phyloP scores from a whole-genome alignment of 2,888 invertebrate species.

The Linyphia triangularis region DNA sequence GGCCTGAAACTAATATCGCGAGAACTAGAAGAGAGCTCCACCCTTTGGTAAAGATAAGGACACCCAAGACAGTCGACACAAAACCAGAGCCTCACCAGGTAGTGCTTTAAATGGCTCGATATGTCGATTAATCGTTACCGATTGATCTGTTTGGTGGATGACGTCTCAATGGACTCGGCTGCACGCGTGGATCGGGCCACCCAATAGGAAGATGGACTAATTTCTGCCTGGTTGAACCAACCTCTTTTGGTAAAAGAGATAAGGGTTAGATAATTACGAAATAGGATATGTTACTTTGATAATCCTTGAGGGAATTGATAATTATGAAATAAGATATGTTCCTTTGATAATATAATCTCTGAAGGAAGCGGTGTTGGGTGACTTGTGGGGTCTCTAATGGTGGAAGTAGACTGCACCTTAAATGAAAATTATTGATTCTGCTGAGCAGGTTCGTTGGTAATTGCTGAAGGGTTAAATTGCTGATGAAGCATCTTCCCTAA shows the following conservation, averaged over 20 bases:
- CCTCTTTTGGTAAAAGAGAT: constrained; percentile 1
- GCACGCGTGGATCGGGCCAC: constrained; percentile 50
- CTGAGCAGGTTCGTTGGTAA: no score
- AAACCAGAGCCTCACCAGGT: constrained; percentile 25
- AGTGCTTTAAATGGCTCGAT: constrained; percentile 45
- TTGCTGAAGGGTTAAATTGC: no score
- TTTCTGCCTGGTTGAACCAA: constrained; percentile 19
- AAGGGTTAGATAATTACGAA: constrained; percentile 8
- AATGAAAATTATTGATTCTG: no score
- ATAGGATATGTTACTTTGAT: constrained; percentile 1
- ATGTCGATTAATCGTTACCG: constrained; percentile 67
- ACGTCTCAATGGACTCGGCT: constrained; percentile 54
- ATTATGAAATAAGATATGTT: constrained; percentile 20
- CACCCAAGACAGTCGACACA: neutral
- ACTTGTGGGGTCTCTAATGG: no score
- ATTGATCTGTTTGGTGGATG: constrained; percentile 60
- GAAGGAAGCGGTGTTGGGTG: no score
- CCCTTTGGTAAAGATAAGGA: constrained; percentile 37
- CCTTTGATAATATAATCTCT: neutral
- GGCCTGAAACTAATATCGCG: constrained; percentile 36
- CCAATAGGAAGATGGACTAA: constrained; percentile 52
- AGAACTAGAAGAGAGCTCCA: constrained; percentile 42
- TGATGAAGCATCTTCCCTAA: no score
- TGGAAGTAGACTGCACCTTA: no score
- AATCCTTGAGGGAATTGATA: neutral